Base-by-base conservation (phyloP, 1,140 invertebrate genomes). In the Aethina tumida region DNA sequence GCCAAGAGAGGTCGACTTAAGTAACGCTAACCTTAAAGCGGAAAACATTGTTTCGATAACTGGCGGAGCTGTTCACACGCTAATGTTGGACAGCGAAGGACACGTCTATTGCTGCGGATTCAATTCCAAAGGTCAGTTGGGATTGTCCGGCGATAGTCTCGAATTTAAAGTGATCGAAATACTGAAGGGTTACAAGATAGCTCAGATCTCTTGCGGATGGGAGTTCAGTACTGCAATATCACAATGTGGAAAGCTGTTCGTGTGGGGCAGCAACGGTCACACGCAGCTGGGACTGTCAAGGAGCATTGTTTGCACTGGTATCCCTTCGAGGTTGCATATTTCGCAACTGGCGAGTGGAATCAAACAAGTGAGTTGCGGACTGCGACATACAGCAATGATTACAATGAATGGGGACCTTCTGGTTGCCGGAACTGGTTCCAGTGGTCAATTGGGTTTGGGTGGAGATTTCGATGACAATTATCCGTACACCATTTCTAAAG, bases 21-120 rank as follows among this genome's bases (percentile, higher is more conserved):
- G 64, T 12, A 46, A 50, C 48, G 55, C 46, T 13, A 56, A 63
- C 7, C 55, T 75, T 20, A 47, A 56, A 28, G 50, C 66, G 9
- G 53, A 61, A 27, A 53, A 66, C 22, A 70, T 81, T 19, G 64
- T 63, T 20, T 67, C 70, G 47, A 79, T 87, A 35, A 63, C 67
- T 9, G 84, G 82, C 31, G 84, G 84, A 34, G 84, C 81, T 18
- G 81, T 81, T 1, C 84, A 88, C 53, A 76, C 79, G 1, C 50
- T 88, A 7, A 63, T 85, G 13, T 56, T 86, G 13, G 73, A 78
- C 46, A 60, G 63, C 26, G 64, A 70, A 27, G 80, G 79, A 7
- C 74, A 74, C 44, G 55, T 92, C 5, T 90, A 79, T 56, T 71
- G 78, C 21, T 93, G 87, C 68, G 90, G 91, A 4, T 89, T 83